A percentile compares a stretch with the other conserved stretches of the same genome.
Conservation (phyloP, 2,888 invertebrate species). For the Subacronicta megacephala region DNA sequence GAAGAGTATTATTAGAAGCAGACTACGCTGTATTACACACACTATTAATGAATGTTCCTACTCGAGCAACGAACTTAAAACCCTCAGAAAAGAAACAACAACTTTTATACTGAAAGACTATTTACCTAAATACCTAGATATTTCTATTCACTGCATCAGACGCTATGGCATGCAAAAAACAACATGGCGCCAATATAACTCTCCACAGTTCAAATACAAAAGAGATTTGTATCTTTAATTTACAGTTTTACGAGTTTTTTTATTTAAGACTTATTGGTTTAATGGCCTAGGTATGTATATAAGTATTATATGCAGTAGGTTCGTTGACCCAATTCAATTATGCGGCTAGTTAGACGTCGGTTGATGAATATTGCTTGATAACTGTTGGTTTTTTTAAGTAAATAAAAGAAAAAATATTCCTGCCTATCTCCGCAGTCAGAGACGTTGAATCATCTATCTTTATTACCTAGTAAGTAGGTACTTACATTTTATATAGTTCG, state of each 20-base stretch:
- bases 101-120: not conserved
- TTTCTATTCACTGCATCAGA: constrained; percentile 31
- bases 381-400: no score
- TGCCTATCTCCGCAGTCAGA: no score
- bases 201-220: constrained; percentile 34
- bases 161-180: constrained; percentile 46
- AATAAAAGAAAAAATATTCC: no score
- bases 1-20: no score
- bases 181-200: constrained; percentile 45
- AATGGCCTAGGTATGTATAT: constrained; percentile 1
- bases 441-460: no score
- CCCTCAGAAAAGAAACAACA: no score
- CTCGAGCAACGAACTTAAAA: no score
- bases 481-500: no score
- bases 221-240: constrained; percentile 38
- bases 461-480: no score
- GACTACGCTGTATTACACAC: no score
- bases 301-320: constrained; percentile 15
- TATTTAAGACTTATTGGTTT: constrained; percentile 25
- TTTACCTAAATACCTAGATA: no score
- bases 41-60: no score
- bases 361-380: not conserved
- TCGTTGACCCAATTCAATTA: constrained; percentile 12
- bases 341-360: not conserved
- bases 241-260: constrained; percentile 28